Conservation (phyloP, 2,113 vertebrate genomes). For the Callipepla squamata region DNA sequence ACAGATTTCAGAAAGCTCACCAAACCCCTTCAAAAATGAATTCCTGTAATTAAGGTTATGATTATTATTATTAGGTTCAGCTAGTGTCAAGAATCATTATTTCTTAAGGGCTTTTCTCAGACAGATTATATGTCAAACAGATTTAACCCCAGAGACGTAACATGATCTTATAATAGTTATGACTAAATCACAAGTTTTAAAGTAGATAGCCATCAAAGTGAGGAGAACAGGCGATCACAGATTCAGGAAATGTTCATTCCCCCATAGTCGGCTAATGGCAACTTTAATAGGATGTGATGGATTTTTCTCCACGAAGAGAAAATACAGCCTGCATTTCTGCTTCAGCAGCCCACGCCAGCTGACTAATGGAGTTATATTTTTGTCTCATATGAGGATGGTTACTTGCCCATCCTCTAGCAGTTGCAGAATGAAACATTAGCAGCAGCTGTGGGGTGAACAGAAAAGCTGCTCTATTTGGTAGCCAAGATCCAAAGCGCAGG, state of each 20-base stretch:
- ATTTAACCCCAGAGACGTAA: conserved; percentile 61
- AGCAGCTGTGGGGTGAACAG: conserved; percentile 54
- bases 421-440: conserved; percentile 64
- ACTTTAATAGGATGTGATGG: conserved; percentile 69
- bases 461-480: conserved; percentile 64
- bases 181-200: conserved; percentile 67
- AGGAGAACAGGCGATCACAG: conserved; percentile 27
- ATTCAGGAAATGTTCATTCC: conserved; percentile 61
- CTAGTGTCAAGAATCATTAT: conserved; percentile 14
- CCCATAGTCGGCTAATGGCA: conserved; percentile 63
- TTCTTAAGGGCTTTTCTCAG: conserved; percentile 46
- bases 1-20: not conserved
- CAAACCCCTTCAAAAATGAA: not conserved
- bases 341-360: conserved; percentile 70
- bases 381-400: conserved; percentile 45
- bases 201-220: conserved; percentile 56
- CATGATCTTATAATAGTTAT: conserved; percentile 40
- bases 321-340: conserved; percentile 72
- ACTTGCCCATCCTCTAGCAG: conserved; percentile 61
- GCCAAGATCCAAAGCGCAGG: conserved; percentile 30
- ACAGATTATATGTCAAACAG: conserved; percentile 30
- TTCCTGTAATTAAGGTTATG: not conserved
- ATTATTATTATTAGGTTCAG: conserved; percentile 9
- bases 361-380: conserved; percentile 77
- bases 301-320: conserved; percentile 65